A percentile compares a stretch with the other conserved stretches of the same genome.
phyloP scores from a whole-genome alignment of 1,140 invertebrate species.

The Drosophila arizonae region DNA sequence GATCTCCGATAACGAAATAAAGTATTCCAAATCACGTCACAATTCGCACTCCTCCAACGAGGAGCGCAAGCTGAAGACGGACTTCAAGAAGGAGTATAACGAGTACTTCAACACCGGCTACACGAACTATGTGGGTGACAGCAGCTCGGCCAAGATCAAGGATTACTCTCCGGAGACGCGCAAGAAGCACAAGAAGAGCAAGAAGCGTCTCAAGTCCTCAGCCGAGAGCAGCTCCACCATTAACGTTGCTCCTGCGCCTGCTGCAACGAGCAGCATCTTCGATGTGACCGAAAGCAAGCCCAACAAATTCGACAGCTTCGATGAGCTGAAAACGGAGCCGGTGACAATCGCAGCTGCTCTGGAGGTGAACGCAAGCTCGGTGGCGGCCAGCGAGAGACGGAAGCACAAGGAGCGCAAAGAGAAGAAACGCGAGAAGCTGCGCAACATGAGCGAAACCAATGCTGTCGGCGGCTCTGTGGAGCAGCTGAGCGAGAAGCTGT shows the following conservation, averaged over 20 bases:
- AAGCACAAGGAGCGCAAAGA: constrained; percentile 85
- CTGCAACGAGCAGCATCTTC: constrained; percentile 40
- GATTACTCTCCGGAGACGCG: constrained; percentile 84
- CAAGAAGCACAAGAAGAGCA: constrained; percentile 93
- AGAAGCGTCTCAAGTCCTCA: constrained; percentile 89
- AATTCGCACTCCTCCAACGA: constrained; percentile 67
- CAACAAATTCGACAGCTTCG: constrained; percentile 58
- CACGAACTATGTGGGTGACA: constrained; percentile 35
- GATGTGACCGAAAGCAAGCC: constrained; percentile 59
- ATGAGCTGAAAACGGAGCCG: constrained; percentile 57
- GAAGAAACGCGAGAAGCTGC: constrained; percentile 87
- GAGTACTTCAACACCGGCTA: constrained; percentile 53
- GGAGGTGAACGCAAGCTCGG: background rate
- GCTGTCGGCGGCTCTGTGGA: constrained; percentile 74
- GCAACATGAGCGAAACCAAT: constrained; percentile 73
- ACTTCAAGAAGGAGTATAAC: constrained; percentile 78
- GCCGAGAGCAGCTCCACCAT: constrained; percentile 16
- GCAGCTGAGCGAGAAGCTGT: constrained; percentile 83
- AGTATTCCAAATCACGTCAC: constrained; percentile 56
- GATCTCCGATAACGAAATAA: constrained; percentile 55
- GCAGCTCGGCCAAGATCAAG: constrained; percentile 44
- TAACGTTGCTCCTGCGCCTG: background rate
- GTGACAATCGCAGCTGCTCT: background rate
- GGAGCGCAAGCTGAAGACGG: constrained; percentile 64
- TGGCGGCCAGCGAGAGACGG: constrained; percentile 49